Base-by-base conservation (phyloP, 2,888 invertebrate species). In the Phaedon cochleariae region DNA sequence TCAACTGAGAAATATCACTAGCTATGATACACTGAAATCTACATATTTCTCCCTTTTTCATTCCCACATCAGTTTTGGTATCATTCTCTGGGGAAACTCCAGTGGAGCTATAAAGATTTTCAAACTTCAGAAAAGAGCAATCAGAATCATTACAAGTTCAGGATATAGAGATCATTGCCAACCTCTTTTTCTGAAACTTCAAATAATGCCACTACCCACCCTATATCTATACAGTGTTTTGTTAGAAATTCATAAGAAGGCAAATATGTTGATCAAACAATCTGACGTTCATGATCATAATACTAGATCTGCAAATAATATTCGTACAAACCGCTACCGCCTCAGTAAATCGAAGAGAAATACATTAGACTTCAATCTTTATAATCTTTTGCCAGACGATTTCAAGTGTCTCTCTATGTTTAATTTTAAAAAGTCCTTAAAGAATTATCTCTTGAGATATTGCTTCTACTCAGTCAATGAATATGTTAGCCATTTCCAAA, bases 31-130 rank as follows among this genome's bases (percentile, higher is more conserved):
- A 31, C 46, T 62, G 45, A 48, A 46, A 48, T 59, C 54, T n/a
- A 26, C 49, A 12, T 67, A 67, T 49, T 67, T 63, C 34, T 48
- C 54, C 18, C 20, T 63, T 46, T 63, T 67, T 48, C 62, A 62
- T 53, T 58, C 58, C 18, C 57, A 58, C 22, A 59, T 65, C n/a
- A 54, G 37, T 48, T 65, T 59, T 62, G 53, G 57, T 29, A 53
- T 53, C 15, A 31, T 37, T 37, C 52, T 65, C 26, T 65, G 65
- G 62, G 65, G 46, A 31, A 62, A 62, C 51, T 62, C 53, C 15
- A 31, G 20, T 18, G 29, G 48, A 46, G 20, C 52, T 15, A 49
- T 57, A 46, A 41, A 45, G 51, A 46, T 65, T 52, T 62, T 62
- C 58, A 34, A 58, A 9, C 52, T 58, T 41, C 61, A 65, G 41